Conservation (phyloP, 2,113 vertebrate genomes). For the Anhinga rufa region DNA sequence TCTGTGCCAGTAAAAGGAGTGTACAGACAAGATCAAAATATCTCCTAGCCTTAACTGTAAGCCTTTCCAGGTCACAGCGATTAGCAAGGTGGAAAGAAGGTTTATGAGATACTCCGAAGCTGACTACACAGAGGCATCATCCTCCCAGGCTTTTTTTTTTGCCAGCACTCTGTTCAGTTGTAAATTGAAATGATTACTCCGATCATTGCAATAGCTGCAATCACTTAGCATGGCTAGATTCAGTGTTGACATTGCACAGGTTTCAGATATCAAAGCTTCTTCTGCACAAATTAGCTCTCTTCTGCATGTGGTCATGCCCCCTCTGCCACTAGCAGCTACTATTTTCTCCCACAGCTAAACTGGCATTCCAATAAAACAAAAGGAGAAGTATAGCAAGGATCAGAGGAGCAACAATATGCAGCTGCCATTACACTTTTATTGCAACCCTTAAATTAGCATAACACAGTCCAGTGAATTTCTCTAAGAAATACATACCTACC, state of each 20-base stretch:
- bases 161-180: background rate
- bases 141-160: background rate
- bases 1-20: background rate
- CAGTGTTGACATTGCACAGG: background rate
- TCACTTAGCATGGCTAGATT: background rate
- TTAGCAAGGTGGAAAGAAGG: background rate
- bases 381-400: background rate
- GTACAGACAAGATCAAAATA: background rate
- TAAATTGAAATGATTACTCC: background rate
- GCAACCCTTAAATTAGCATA: background rate
- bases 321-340: background rate
- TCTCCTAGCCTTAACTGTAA: background rate
- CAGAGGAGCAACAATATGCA: background rate
- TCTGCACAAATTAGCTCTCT: background rate
- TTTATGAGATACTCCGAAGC: background rate
- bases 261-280: constrained; percentile 7
- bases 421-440: background rate
- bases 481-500: background rate
- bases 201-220: background rate
- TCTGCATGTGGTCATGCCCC: background rate
- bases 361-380: background rate
- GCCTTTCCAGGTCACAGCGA: background rate
- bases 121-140: background rate
- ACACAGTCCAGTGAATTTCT: background rate
- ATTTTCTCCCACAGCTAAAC: background rate